Evolutionary conservation across 1,140 invertebrate genomes (phyloP), one percentile per base, ranked within the genome.

Genomic region (Trachelipus rathkii): DNA sequence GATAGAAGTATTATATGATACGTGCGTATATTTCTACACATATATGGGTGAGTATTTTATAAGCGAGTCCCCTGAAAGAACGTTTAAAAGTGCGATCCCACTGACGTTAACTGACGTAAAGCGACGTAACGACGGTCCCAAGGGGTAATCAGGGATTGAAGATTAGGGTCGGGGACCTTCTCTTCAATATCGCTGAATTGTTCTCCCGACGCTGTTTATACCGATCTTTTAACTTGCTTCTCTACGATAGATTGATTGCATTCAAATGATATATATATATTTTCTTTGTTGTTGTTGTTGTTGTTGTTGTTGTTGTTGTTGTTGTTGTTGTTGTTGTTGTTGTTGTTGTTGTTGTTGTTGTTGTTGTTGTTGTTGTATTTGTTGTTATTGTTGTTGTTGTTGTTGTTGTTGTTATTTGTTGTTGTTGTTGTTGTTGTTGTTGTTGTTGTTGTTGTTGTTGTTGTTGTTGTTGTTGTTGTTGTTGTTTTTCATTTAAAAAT

Each of bases 41-140:
- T 33, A 33, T 33, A 1, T 33, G 1, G 33, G 33, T 6, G 6
- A 33, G 33, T 6, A 33, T 33, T 33, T 33, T 33, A 33, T 33
- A 33, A 33, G 33, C 33, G 6, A 33, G 33, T 33, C 33, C 33
- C 33, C 33, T 15, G 50, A 8, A 15, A 19, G 19, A 19, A 8
- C 50, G 50, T 60, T 60, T 60, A 60, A 60, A 60, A 60, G 50
- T 60, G 50, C 11, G 50, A 13, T 60, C 19, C 19, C 19, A 19
- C 19, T 60, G 50, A 60, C 50, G 50, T 60, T 60, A 60, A 60
- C 50, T 60, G 50, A 60, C 50, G 50, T 60, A 60, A 60, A 60
- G 50, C 19, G 50, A 60, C 50, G 50, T 60, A 60, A 60, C 11
- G 11, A 15, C 4, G 19, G 3, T 19, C 50, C 19, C 50, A 60